Conservation (phyloP, 2,113 vertebrate species). For the Felis chaus region DNA sequence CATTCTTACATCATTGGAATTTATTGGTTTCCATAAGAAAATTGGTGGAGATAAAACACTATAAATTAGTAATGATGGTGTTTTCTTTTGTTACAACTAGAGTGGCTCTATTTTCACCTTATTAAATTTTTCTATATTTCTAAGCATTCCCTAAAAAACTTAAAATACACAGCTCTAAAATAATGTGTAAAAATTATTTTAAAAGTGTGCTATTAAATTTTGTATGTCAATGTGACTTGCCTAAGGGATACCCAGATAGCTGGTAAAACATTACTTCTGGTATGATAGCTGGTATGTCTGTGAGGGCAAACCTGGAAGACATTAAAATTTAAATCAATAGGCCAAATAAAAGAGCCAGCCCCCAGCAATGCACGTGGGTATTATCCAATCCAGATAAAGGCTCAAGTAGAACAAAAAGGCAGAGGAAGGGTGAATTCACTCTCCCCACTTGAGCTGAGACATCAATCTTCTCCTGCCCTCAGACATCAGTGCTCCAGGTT, state of each 20-base stretch:
- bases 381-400: not conserved
- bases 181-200: not conserved
- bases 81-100: not conserved
- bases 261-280: not conserved
- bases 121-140: not conserved
- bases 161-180: not conserved
- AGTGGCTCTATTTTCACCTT: not conserved
- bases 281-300: too few relatives aligned
- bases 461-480: not conserved
- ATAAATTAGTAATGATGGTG: not conserved
- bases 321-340: not conserved
- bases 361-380: not conserved
- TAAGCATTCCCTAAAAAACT: not conserved
- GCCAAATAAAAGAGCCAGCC: not conserved
- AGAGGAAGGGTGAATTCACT: not conserved
- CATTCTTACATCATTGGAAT: not conserved
- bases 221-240: not conserved
- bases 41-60: not conserved
- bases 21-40: not conserved
- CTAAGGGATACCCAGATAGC: not conserved
- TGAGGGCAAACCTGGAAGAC: not conserved
- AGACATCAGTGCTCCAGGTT: not conserved
- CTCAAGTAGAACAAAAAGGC: not conserved
- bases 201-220: not conserved
- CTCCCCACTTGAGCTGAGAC: not conserved